Conservation (phyloP, 2,888 invertebrate genomes). For the Tetragonula carbonaria region DNA sequence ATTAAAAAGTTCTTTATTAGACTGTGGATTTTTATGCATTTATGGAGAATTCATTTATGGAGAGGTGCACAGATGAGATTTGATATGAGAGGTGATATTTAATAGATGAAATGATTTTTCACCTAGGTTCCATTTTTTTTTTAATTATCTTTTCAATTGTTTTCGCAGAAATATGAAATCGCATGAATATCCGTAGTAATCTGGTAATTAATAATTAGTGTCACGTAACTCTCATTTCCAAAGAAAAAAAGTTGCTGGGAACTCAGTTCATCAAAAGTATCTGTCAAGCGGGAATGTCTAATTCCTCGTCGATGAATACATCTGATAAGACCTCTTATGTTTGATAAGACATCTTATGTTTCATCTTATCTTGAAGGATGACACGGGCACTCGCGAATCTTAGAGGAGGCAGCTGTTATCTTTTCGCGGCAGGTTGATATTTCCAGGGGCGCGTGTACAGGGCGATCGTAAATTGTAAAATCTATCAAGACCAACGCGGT, state of each 20-base stretch:
- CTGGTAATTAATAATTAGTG: too few relatives aligned
- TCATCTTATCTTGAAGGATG: too few relatives aligned
- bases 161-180: too few relatives aligned
- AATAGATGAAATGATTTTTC: too few relatives aligned
- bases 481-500: constrained; percentile 84
- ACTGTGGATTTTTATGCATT: too few relatives aligned
- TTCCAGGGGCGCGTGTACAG: constrained; percentile 72
- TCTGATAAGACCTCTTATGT: not conserved
- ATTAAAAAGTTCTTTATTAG: too few relatives aligned
- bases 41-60: too few relatives aligned
- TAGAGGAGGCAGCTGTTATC: constrained; percentile 43
- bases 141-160: too few relatives aligned
- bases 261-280: not conserved
- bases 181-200: too few relatives aligned
- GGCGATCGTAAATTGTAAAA: constrained; percentile 83
- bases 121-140: too few relatives aligned
- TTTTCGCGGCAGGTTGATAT: constrained; percentile 65
- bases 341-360: not conserved
- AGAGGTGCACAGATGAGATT: too few relatives aligned
- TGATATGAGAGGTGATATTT: too few relatives aligned
- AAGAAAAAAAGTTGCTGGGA: not conserved
- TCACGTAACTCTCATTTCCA: not conserved
- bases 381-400: not conserved
- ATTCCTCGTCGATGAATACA: not conserved
- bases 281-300: not conserved